Evolutionary conservation across 2,888 invertebrate species (phyloP), one percentile per base, ranked within the genome.

Genomic region (Cerceris ruficornis): DNA sequence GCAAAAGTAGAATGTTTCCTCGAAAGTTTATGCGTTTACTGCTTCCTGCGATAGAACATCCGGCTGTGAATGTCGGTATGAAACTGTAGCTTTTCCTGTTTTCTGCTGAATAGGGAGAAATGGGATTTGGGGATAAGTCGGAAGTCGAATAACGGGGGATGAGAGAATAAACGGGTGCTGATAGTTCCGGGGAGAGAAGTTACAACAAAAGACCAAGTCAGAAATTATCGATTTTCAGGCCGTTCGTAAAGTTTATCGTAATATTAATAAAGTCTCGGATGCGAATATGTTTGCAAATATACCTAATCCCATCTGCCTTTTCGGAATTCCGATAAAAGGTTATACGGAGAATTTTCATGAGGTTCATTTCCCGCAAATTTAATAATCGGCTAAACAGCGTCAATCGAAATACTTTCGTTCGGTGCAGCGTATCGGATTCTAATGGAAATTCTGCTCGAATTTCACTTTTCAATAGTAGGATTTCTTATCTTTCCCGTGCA

Each of bases 101-200:
- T 80, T 74, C 72, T 54, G 77, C 64, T 80, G 77, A 80, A 82
- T 80, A 68, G 68, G 71, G 77, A 77, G 77, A 80, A 81, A 83
- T 77, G 74, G 75, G 77, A 83, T 83, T 83, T 68, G 49, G 67
- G 77, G 83, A 83, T 83, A 81, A 83, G 80, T 82, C 82, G 80
- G 77, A 82, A 82, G 77, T 80, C 81, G 80, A 66, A 70, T 83
- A 74, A 80, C 69, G 61, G 69, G 49, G 82, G 69, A 82, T 64
- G 75, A 72, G 75, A 67, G 68, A 59, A 77, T 67, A 62, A 77
- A 66, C 77, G 62, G 64, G 42, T 57, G 52, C 60, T 54, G 58
- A 50, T 65, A 72, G 68, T 69, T 64, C 54, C 42, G 28, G 52
- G 66, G 28, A 17, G 46, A 61, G 72, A 73, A 62, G 73, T 79